Base-by-base conservation (phyloP, 2,888 invertebrate genomes). In the Epicampocera succincta region DNA sequence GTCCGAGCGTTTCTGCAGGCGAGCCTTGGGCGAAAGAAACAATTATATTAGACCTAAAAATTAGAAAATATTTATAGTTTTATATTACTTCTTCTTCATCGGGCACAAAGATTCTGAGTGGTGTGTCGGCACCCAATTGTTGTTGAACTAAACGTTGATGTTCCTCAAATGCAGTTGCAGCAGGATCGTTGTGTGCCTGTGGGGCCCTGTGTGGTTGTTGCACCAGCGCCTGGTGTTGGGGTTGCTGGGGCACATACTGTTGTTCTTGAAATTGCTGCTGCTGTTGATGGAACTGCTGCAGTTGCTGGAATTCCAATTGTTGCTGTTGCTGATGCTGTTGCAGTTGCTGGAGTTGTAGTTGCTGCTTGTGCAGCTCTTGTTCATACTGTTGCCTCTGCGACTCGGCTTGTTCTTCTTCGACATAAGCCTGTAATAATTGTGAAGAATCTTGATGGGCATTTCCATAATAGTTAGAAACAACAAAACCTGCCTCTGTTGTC, bases 101-200 rank as follows among this genome's bases (percentile, higher is more conserved):
- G 0, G 92, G 92, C 13, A 92, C 92, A 85, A 92, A 91, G 80
- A 92, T 92, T 80, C 92, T 90, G 60, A 92, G 82, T 0, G 92
- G 91, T 29, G 89, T 88, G 68, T 90, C 89, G 38, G 83, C 83
- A 3, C 90, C 88, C 21, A 90, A 84, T 52, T 89, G 89, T 80
- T 90, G 88, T n/a, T 86, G 83, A 5, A 90, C 87, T 15, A 89
- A 83, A 44, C 88, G 86, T 61, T 89, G 89, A 83, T 91, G 90
- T 58, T 89, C 88, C 60, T 90, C 87, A 77, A 89, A 89, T 0
- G 91, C 89, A 2, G 87, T 78, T 9, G 86, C 82, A 5, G 85
- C 84, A 29, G 87, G 85, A 65, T 86, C 87, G 17, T 63, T 21
- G 1, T 79, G 81, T 1, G 78, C 61, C 13, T 83, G 68, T 46